phyloP scores from a whole-genome alignment of 2,888 invertebrate genomes.

The Leptinotarsa juncta region DNA sequence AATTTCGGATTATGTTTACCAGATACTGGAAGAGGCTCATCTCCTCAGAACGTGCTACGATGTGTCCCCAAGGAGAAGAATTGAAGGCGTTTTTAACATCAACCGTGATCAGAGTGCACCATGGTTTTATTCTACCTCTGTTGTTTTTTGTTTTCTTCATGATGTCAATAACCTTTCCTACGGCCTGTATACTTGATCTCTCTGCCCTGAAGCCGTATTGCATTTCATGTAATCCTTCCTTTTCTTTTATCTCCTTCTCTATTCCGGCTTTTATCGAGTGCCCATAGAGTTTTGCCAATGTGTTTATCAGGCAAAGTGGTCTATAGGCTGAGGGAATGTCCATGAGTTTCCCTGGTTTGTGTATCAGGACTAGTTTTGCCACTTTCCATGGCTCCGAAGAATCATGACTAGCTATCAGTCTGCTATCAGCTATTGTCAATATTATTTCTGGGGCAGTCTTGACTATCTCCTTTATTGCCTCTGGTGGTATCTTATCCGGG shows the following conservation, averaged over 20 bases:
- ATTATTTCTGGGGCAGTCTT: no score
- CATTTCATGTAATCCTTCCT: no score
- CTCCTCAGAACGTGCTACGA: neutral
- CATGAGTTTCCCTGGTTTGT: constrained; percentile 21
- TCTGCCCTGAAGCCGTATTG: constrained; percentile 37
- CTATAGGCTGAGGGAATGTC: constrained; percentile 5
- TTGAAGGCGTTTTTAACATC: constrained; percentile 36
- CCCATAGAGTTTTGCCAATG: constrained; percentile 22
- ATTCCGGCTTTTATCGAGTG: constrained; percentile 22
- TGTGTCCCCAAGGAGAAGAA: neutral
- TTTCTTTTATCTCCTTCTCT: no score
- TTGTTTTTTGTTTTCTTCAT: neutral
- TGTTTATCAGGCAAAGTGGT: constrained; percentile 29
- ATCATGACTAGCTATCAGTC: neutral
- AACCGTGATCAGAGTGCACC: constrained; percentile 18
- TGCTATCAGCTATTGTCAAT: no score
- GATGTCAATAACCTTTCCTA: constrained; percentile 1
- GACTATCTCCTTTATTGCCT: neutral
- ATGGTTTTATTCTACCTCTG: constrained; percentile 2
- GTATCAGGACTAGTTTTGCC: constrained; percentile 18
- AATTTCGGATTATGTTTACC: neutral
- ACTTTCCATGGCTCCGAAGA: constrained; percentile 19
- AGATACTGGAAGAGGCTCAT: neutral
- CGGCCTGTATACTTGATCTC: constrained; percentile 25
- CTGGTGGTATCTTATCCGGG: neutral